A percentile compares a stretch with the other conserved stretches of the same genome.
phyloP scores from a whole-genome alignment of 2,888 invertebrate species.

The Leuctra nigra region DNA sequence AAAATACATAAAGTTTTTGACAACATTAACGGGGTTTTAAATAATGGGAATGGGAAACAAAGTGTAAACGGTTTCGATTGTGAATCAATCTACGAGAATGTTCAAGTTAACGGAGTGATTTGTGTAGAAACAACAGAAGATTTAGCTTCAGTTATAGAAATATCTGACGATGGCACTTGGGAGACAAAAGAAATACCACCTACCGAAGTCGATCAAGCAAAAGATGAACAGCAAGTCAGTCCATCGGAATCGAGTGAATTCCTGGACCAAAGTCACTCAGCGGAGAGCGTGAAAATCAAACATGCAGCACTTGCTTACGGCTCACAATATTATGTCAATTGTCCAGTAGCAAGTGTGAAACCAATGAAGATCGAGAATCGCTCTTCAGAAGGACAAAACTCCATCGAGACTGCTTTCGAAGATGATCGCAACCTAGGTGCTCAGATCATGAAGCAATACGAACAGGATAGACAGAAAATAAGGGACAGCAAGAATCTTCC shows the following conservation, averaged over 20 bases:
- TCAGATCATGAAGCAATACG: slow-evolving; percentile 28
- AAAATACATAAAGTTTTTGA: background rate
- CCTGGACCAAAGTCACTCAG: slow-evolving; percentile 19
- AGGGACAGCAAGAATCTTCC: slow-evolving; percentile 25
- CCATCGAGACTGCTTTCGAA: background rate
- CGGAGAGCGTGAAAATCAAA: slow-evolving; percentile 25
- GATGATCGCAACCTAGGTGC: slow-evolving; percentile 27
- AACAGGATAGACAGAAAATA: slow-evolving; percentile 26
- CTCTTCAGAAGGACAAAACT: background rate
- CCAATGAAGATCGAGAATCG: slow-evolving; percentile 19
- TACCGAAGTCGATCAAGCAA: slow-evolving; percentile 20
- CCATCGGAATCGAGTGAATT: slow-evolving; percentile 15
- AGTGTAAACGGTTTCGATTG: slow-evolving; percentile 17
- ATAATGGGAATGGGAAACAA: slow-evolving; percentile 14
- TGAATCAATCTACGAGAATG: slow-evolving; percentile 13
- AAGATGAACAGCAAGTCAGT: slow-evolving; percentile 13
- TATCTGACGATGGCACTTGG: slow-evolving; percentile 30
- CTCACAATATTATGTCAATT: slow-evolving; percentile 27
- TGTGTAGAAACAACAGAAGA: slow-evolving; percentile 9
- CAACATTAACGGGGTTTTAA: slow-evolving; percentile 1
- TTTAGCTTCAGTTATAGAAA: slow-evolving; percentile 25
- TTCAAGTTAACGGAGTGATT: slow-evolving; percentile 14
- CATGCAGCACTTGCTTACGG: slow-evolving; percentile 24
- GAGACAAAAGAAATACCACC: slow-evolving; percentile 23
- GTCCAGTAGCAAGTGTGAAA: slow-evolving; percentile 25